Evolutionary conservation across 2,113 vertebrate species (phyloP), one percentile per base, ranked within the genome.

Genomic region (Hyperopisus bebe): DNA sequence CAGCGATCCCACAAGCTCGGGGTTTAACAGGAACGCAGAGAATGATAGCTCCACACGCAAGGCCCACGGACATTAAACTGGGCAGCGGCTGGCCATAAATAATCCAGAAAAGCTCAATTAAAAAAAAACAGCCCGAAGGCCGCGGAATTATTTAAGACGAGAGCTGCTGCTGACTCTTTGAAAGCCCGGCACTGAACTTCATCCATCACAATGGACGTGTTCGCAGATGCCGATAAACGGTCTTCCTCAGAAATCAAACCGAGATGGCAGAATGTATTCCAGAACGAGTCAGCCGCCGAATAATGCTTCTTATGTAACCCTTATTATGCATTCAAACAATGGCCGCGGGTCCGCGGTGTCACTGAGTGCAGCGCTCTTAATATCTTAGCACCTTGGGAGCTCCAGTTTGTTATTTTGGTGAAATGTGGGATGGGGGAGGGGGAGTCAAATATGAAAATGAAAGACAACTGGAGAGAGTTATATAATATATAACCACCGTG

Each of bases 301-400:
- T 39, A 39, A 77, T 80, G 7, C 74, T 39, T 27, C 9, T 70
- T 80, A 80, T 19, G 35, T 19, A 80, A 80, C 17, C 35, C 74
- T 80, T 3, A 80, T 80, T 80, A 42, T 80, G 74, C 74, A 80
- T 80, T 80, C 74, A 42, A 80, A 80, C 74, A 80, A 42, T 80
- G 74, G 74, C 31, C 1, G 17, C 13, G 6, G 31, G 35, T 42
- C 17, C 13, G 5, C 15, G 13, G 31, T 80, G 35, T 80, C 35
- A 80, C 74, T 39, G 5, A 42, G 31, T 3, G 11, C 55, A n/a
- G 55, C 15, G 74, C 35, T 5, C 15, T 77, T 42, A 35, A 80
- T 42, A 35, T 35, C 35, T 42, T 80, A 5, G 31, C 35, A 80
- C 35, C 35, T 35, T 80, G 74, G 8, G 31, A 35, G 31, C 31